Evolutionary conservation across 2,113 vertebrate species (phyloP).

Genomic region (Albula glossodonta): DNA sequence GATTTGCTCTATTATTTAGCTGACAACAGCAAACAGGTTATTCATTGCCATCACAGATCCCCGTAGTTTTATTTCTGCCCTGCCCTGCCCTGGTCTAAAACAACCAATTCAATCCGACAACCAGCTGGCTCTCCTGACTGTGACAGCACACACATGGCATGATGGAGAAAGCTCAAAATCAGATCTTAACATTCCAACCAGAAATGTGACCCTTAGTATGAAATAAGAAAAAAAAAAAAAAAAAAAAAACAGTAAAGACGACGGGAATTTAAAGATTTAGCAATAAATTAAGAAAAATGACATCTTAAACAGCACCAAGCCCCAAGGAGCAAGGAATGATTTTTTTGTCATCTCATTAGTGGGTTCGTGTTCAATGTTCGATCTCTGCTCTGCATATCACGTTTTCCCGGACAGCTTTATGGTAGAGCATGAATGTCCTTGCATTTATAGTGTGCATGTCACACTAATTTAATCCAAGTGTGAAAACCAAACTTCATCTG

Average conservation of each 20-base stretch:
- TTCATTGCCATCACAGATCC: too few relatives aligned
- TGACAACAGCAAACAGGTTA: too few relatives aligned
- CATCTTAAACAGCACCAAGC: background rate
- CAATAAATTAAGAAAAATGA: background rate
- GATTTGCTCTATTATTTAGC: too few relatives aligned
- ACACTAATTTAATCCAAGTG: background rate
- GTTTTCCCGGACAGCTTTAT: background rate
- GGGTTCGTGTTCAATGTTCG: background rate
- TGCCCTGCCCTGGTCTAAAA: too few relatives aligned
- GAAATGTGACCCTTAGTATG: background rate
- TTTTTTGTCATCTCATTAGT: background rate
- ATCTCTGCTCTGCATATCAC: background rate
- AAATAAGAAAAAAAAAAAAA: background rate
- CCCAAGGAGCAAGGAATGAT: background rate
- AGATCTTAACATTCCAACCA: background rate
- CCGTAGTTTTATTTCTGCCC: too few relatives aligned
- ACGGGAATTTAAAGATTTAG: background rate
- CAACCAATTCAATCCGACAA: too few relatives aligned
- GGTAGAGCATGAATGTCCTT: background rate
- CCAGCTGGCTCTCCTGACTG: too few relatives aligned
- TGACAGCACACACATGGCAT: background rate
- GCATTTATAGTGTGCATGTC: background rate
- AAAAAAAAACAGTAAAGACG: background rate
- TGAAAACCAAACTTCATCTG: background rate
- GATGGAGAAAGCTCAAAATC: background rate